Evolutionary conservation across 92 coral and sea anemone genomes (phyloP).

Genomic region (Porites rus): DNA sequence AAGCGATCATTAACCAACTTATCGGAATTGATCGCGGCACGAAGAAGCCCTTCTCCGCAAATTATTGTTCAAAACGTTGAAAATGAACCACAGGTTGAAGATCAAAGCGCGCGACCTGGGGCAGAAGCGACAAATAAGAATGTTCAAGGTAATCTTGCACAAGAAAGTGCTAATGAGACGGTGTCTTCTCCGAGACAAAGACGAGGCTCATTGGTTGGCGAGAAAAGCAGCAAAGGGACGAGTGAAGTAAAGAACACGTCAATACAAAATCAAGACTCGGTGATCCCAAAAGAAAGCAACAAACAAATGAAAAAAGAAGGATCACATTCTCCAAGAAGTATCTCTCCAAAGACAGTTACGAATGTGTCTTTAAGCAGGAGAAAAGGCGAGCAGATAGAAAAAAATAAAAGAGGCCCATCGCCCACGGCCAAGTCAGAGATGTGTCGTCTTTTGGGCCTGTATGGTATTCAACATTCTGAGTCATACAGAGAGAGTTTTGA

Average conservation of each 20-base stretch:
- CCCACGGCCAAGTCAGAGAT: slow-evolving; percentile 66
- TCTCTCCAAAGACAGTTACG: not conserved
- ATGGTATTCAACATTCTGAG: slow-evolving; percentile 76
- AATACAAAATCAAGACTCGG: slow-evolving; percentile 17
- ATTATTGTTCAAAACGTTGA: slow-evolving; percentile 11
- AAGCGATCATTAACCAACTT: slow-evolving; percentile 61
- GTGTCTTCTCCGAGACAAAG: slow-evolving; percentile 4
- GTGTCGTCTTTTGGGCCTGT: slow-evolving; percentile 66
- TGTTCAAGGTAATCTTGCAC: not conserved
- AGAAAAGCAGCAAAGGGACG: slow-evolving; percentile 14
- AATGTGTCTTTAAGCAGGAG: slow-evolving; percentile 35
- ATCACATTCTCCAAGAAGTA: slow-evolving; percentile 52
- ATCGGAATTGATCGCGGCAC: slow-evolving; percentile 68
- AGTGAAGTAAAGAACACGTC: slow-evolving; percentile 18
- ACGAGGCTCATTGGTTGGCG: not conserved
- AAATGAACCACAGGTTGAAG: not conserved
- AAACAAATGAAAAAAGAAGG: slow-evolving; percentile 8
- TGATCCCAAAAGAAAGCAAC: slow-evolving; percentile 9
- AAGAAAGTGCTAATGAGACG: slow-evolving; percentile 21
- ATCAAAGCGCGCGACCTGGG: not conserved
- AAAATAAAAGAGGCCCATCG: not conserved
- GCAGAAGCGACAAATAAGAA: slow-evolving; percentile 10
- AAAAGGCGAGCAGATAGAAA: slow-evolving; percentile 19
- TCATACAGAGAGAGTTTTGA: slow-evolving; percentile 79
- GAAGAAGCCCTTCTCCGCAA: slow-evolving; percentile 54